phyloP scores from a whole-genome alignment of 2,113 vertebrate genomes.

The rat (Rattus norvegicus) region GRCr8 NC_086028.1:66309001-66309500 shows the following conservation, averaged over 20 bases:
- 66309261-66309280: neutral
- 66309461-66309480: neutral
- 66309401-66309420: neutral
- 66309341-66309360: neutral
- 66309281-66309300: neutral
- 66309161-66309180: no score
- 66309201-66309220: neutral
- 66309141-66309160: neutral
- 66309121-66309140: neutral
- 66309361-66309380: neutral
- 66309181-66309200: neutral
- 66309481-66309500: neutral
- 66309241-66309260: neutral
- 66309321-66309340: neutral
- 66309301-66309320: neutral
- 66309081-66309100: neutral
- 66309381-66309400: neutral
- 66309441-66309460: neutral
- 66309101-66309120: neutral
- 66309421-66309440: neutral
- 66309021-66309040: neutral
- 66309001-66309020: neutral
- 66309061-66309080: accelerated
- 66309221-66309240: neutral
- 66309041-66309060: neutral